These are phyloP conservation scores for Dromococcyx pavoninus DNA, from an alignment of 2,797 vertebrate species.

Conservation along the genomic window DNA sequence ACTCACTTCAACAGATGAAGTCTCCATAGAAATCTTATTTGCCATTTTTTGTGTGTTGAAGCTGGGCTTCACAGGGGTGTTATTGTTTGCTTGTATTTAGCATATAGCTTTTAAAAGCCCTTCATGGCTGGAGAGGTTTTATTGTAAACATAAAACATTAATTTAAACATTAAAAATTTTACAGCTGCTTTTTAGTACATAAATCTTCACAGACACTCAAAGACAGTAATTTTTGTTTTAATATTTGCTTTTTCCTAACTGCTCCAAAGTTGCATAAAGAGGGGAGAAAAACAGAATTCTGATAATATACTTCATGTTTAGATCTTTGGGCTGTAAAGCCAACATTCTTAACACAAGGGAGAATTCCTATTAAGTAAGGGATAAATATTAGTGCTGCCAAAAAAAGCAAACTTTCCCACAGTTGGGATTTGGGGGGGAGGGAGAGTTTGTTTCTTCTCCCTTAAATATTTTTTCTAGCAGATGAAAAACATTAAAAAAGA, in stretches of 20 bases:
- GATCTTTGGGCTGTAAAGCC: neutral
- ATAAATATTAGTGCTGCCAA: conserved; percentile 24
- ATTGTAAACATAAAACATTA: conserved; percentile 80
- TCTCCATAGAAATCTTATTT: neutral
- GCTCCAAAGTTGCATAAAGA: neutral
- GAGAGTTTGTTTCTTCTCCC: neutral
- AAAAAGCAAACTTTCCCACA: neutral
- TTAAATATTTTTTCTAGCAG: neutral
- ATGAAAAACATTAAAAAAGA: neutral
- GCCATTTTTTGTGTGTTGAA: neutral
- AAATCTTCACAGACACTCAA: conserved; percentile 73
- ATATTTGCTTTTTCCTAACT: conserved; percentile 35
- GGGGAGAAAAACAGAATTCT: neutral
- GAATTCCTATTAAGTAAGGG: conserved; percentile 20
- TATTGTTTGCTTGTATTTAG: conserved; percentile 65
- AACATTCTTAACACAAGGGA: neutral
- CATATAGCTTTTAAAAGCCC: conserved; percentile 74
- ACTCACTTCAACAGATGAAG: neutral
- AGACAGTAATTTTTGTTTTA: conserved; percentile 61
- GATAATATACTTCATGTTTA: conserved; percentile 7
- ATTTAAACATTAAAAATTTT: conserved; percentile 81
- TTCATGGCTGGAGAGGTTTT: conserved; percentile 75
- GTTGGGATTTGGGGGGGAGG: neutral
- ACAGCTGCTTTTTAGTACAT: conserved; percentile 77
- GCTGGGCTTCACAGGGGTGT: neutral